Evolutionary conservation across 2,888 invertebrate species (phyloP).

Genomic region (Drosophila borealis): DNA sequence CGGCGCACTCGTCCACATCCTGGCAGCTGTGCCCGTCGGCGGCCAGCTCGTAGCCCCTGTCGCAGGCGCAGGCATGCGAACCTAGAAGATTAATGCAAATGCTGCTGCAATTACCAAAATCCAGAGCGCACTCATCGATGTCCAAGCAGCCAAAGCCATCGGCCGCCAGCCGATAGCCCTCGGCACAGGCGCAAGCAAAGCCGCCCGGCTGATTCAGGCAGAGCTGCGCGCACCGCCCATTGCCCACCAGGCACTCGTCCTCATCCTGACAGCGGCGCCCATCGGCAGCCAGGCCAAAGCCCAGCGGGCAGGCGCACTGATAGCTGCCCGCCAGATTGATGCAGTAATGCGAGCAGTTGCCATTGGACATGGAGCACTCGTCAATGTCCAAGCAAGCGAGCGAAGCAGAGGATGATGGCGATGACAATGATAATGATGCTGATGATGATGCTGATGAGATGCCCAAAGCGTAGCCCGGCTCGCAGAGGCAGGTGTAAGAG

Average conservation of each 20-base stretch:
- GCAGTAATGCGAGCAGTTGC: conserved; percentile 87
- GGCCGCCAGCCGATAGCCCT: conserved; percentile 83
- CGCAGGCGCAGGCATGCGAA: conserved; percentile 85
- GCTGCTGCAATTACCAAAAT: conserved; percentile 86
- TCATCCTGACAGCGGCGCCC: conserved; percentile 2
- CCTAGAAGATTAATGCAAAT: conserved; percentile 87
- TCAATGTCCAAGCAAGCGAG: conserved; percentile 85
- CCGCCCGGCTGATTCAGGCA: conserved; percentile 86
- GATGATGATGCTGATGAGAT: conserved; percentile 10
- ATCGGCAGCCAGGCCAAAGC: conserved; percentile 76
- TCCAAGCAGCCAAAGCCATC: conserved; percentile 85
- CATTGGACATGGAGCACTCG: conserved; percentile 85
- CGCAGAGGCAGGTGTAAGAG: conserved; percentile 85
- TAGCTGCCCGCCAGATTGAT: conserved; percentile 86
- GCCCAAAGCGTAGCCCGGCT: conserved; percentile 85
- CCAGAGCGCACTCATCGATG: conserved; percentile 86
- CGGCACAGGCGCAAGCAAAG: conserved; percentile 86
- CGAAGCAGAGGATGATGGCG: conserved; percentile 47
- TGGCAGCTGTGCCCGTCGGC: conserved; percentile 83
- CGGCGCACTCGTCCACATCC: conserved; percentile 85
- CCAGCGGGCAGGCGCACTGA: conserved; percentile 86
- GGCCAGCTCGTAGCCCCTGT: conserved; percentile 83
- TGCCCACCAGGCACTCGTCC: conserved; percentile 85
- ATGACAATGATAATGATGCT: conserved; percentile 27
- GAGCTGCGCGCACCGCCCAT: conserved; percentile 87